These are phyloP conservation scores for Melinaea menophilus DNA, from an alignment of 2,888 invertebrate species.

Conservation along the genomic window DNA sequence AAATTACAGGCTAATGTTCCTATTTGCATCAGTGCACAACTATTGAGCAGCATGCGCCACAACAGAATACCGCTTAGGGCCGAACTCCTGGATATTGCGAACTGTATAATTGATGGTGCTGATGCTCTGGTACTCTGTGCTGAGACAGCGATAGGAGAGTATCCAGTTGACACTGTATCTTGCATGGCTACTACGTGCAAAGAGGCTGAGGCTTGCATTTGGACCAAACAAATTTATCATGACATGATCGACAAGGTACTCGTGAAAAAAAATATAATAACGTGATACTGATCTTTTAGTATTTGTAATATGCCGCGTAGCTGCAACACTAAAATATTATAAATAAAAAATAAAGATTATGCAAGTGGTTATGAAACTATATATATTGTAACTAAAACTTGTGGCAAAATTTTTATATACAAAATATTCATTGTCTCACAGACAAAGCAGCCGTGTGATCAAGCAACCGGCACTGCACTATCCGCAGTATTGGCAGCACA, in stretches of 20 bases:
- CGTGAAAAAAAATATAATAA: background rate
- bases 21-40: conserved; percentile 52
- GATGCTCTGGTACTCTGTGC: conserved; percentile 84
- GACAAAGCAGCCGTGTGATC: conserved; percentile 77
- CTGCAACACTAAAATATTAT: too few relatives aligned
- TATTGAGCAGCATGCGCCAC: conserved; percentile 58
- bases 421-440: conserved; percentile 32
- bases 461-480: conserved; percentile 83
- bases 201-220: conserved; percentile 85
- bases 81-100: conserved; percentile 83
- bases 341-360: too few relatives aligned
- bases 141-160: conserved; percentile 82
- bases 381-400: too few relatives aligned
- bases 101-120: conserved; percentile 85
- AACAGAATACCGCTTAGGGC: conserved; percentile 69
- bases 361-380: too few relatives aligned
- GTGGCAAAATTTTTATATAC: background rate
- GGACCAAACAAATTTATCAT: conserved; percentile 69
- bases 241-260: conserved; percentile 56
- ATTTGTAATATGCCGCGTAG: too few relatives aligned
- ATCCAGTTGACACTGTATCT: conserved; percentile 73
- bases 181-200: conserved; percentile 74
- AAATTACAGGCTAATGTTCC: conserved; percentile 57
- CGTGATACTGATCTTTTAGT: too few relatives aligned
- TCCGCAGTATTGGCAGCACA: conserved; percentile 86